Percentiles rank a stretch among this genome's conserved stretches.
phyloP scores from a whole-genome alignment of 2,888 invertebrate genomes.

The Deilephila elpenor region DNA sequence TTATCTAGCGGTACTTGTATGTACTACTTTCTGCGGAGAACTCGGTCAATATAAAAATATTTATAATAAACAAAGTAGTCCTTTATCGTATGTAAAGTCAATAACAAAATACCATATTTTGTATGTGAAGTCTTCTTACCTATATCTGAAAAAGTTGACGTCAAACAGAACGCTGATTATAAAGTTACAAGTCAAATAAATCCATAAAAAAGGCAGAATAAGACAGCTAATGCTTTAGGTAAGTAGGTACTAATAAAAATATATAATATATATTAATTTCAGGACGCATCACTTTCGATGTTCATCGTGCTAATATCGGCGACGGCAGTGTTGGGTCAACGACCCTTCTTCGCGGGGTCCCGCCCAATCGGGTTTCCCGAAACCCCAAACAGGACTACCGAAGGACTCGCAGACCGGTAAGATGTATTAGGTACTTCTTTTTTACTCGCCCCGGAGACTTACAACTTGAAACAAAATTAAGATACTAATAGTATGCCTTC shows the following conservation, averaged over 20 bases:
- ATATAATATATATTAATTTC: not conserved
- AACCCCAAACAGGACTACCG: conserved; percentile 70
- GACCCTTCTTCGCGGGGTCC: conserved; percentile 86
- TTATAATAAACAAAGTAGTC: no score
- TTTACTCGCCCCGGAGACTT: not conserved
- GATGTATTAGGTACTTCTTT: conserved; percentile 13
- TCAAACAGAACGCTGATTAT: no score
- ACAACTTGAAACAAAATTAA: no score
- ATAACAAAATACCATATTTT: no score
- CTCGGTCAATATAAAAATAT: not conserved
- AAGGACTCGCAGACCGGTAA: conserved; percentile 73
- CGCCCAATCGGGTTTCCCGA: conserved; percentile 86
- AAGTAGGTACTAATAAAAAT: no score
- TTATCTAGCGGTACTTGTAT: not conserved
- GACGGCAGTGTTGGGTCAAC: conserved; percentile 75
- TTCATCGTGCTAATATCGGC: conserved; percentile 51
- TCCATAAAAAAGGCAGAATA: no score
- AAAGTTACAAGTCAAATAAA: no score
- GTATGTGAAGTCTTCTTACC: no score
- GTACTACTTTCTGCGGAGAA: not conserved
- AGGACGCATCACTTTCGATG: conserved; percentile 52
- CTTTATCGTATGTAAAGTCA: no score
- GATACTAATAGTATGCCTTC: no score
- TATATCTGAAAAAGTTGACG: no score
- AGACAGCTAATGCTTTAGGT: no score